Evolutionary conservation across 2,113 vertebrate species (phyloP), one percentile per base, ranked within the genome.

Genomic region (Prunella himalayana): DNA sequence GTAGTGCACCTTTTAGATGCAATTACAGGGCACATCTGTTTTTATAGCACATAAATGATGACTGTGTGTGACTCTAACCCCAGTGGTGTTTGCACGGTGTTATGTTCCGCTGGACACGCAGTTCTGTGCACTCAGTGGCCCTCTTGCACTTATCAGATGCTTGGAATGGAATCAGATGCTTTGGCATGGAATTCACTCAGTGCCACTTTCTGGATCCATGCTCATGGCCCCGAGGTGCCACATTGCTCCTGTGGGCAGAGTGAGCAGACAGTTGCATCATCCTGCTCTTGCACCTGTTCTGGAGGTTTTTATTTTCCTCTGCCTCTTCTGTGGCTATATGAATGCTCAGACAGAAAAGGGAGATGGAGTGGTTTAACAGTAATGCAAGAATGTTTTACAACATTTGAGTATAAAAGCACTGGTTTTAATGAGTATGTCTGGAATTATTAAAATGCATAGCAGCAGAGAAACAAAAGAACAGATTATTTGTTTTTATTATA

Each of bases 381-480:
- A 49, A 47, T 3, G 17, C 41, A 64, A 73, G 30, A 59, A 17
- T 30, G 25, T 56, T 82, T 90, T 77, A 79, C 54, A 83, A 72
- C 17, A 17, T 4, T 18, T 39, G 23, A 66, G 37, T 53, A 66
- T 27, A 60, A 93, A 90, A 90, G 42, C 28, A 21, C 13, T 56
- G 54, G 25, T 88, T 95, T 96, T 75, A 70, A 78, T 51, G 23
- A 71, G 56, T 81, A 45, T 13, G 11, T 51, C 60, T 66, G 63
- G 76, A 93, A 92, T 95, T 95, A 86, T 49, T 86, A 78, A 88
- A 86, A 86, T 60, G 16, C 10, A 9, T 25, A 64, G 63, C 35
- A 70, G 35, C 0, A 5, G 57, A 66, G 37, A 81, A 68, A 56
- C 53, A 77, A 71, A 86, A 42, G 12, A 90, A 51, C n/a, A 83